Evolutionary conservation across 2,888 invertebrate species (phyloP).

Genomic region (Tinea trinotella): DNA sequence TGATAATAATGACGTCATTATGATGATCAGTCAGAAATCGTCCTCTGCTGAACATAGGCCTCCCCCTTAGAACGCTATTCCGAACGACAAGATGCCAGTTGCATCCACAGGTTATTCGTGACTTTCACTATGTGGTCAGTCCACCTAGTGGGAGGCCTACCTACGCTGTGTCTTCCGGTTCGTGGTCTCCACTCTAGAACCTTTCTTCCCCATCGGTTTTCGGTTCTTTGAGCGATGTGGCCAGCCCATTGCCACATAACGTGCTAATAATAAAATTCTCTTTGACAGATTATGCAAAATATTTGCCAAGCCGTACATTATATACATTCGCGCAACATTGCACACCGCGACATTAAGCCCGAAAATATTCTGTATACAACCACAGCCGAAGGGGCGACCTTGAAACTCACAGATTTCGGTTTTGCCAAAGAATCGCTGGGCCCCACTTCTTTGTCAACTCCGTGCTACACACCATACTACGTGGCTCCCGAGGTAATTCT

Average conservation of each 20-base stretch:
- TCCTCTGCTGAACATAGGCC: no score
- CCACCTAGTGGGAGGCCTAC: no score
- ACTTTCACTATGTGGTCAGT: no score
- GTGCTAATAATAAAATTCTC: no score
- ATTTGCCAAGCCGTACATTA: constrained; percentile 96
- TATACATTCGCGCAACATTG: constrained; percentile 94
- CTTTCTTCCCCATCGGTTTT: no score
- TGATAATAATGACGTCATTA: no score
- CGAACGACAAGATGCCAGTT: no score
- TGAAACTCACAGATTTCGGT: constrained; percentile 99
- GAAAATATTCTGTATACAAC: constrained; percentile 95
- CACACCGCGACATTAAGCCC: constrained; percentile 97
- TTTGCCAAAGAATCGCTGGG: constrained; percentile 95
- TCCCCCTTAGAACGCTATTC: no score
- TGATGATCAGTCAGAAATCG: background rate
- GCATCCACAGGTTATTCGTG: no score
- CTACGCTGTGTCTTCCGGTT: no score
- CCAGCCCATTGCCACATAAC: background rate
- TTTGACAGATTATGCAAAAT: constrained; percentile 89
- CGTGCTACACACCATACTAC: constrained; percentile 99
- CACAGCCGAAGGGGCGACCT: constrained; percentile 79
- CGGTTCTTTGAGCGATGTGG: no score
- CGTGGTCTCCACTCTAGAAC: no score
- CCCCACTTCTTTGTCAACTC: constrained; percentile 91
- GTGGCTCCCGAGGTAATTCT: constrained; percentile 77